Base-by-base conservation (phyloP, 2,113 vertebrate species). In the Ictalurus punctatus region DNA sequence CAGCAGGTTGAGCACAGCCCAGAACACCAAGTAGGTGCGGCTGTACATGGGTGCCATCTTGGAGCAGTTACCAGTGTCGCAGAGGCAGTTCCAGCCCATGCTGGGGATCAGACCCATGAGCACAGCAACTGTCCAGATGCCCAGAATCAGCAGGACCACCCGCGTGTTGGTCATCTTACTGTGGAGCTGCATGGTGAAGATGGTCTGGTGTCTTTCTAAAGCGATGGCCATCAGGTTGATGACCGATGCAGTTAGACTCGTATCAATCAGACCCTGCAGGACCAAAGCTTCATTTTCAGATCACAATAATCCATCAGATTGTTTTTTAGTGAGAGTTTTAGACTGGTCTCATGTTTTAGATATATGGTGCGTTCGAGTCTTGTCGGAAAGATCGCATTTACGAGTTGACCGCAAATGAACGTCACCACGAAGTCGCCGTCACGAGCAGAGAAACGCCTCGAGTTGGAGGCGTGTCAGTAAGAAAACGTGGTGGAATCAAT, bases 21-120 rank as follows among this genome's bases (percentile, higher is more conserved):
- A 99, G 95, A 99, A 99, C 79, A 98, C 95, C 95, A 99, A 93
- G 94, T 98, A 99, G 92, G 95, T 97, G 93, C 98, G 96, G 92
- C 96, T 98, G 90, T 99, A 99, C 92, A 99, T 93, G 58, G 98
- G 98, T 0, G 98, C 98, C 95, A 99, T 96, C 79, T 95, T 97
- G 56, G 98, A 99, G 93, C 98, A 99, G 86, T 92, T 81, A 0
- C 21, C 17, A 90, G 98, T 95, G 93, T 97, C 90, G 63, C 98
- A 99, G 71, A 98, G 93, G 91, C 98, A 99, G 93, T 98, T 97
- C 98, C 98, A 99, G 87, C 98, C 98, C 95, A 99, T 93, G 0
- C 96, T 96, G 44, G 98, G 98, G 48, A 99, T 95, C 0, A 98
- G 95, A 1, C 98, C 98, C 98, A 99, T 97, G 92, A 99, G 87